These are phyloP conservation scores for Siderastrea siderea DNA, from an alignment of 92 coral and sea anemone genomes.

Conservation along the genomic window DNA sequence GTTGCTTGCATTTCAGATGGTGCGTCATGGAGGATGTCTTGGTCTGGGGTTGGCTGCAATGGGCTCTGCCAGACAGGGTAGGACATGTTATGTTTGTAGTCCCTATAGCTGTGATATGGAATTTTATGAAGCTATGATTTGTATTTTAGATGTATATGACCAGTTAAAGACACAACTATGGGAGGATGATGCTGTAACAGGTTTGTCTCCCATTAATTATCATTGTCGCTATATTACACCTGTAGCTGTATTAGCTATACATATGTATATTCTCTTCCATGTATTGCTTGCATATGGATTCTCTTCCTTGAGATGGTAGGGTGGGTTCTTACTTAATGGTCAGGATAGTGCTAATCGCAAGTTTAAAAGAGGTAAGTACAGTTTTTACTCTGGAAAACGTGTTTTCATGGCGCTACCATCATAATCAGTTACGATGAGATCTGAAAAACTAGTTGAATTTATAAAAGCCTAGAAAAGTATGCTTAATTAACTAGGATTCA, in stretches of 20 bases:
- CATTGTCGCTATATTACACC: neutral
- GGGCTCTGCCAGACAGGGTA: constrained; percentile 98
- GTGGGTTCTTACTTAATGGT: too few species aligned
- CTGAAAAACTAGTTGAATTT: too few species aligned
- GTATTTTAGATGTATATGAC: constrained; percentile 89
- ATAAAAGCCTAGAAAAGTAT: too few species aligned
- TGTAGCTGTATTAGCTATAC: neutral
- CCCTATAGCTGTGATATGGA: neutral
- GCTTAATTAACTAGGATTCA: too few species aligned
- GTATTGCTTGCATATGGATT: too few species aligned
- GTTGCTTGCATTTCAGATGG: constrained; percentile 72
- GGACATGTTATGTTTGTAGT: neutral
- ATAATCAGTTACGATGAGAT: too few species aligned
- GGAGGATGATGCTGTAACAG: constrained; percentile 99
- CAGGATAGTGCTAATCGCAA: too few species aligned
- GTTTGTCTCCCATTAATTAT: constrained; percentile 42
- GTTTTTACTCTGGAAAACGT: too few species aligned
- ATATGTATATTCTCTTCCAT: too few species aligned
- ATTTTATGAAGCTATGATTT: constrained; percentile 15
- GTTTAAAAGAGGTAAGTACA: too few species aligned
- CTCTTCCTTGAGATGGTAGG: too few species aligned
- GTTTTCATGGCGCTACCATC: too few species aligned
- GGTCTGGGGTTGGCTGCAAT: constrained; percentile 98
- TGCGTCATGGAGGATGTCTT: constrained; percentile 98
- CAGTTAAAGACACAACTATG: constrained; percentile 88